Base-by-base conservation (phyloP, 2,113 vertebrate genomes). In the Falcunculus frontatus region DNA sequence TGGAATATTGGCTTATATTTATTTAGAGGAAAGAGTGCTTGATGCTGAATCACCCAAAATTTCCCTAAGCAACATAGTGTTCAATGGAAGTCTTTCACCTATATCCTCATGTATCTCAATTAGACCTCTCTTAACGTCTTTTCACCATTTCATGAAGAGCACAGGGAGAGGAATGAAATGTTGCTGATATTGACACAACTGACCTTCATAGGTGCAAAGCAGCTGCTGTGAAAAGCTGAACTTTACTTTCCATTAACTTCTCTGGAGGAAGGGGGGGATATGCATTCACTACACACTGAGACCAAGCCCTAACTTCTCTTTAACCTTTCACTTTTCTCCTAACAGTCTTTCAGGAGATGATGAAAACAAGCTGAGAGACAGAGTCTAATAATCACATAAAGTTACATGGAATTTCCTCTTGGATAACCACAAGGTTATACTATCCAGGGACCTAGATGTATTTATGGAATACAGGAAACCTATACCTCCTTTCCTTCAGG, bases 331-430 rank as follows among this genome's bases (percentile, higher is more conserved):
- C 15, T 84, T 90, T 84, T 57, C 73, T 91, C 41, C 56, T 62
- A 78, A 52, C n/a, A 88, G 70, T 35, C 56, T 93, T 96, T 89
- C 79, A 95, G 74, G 81, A 87, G 77, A 95, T 55, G 84, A 90
- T 93, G 53, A 95, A 96, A 93, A 93, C 62, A 97, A 95, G 42
- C 39, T 93, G 87, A 90, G 27, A 94, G 72, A 95, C 41, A 29
- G 35, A 91, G 26, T 68, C 56, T 95, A 87, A 87, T 89, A 87
- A 95, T 90, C 65, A 82, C 47, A 69, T 57, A 94, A 87, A 86
- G 32, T 93, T 92, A 94, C 55, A 80, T 49, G 90, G 75, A 74
- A 95, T 95, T 97, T 96, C 91, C 95, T 95, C 65, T 82, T n/a
- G 74, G 75, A 90, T 78, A 69, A 57, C 74, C 93, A 44, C 68